These are phyloP conservation scores for Tricholauxania praeusta DNA, from an alignment of 2,888 invertebrate genomes.

Conservation along the genomic window DNA sequence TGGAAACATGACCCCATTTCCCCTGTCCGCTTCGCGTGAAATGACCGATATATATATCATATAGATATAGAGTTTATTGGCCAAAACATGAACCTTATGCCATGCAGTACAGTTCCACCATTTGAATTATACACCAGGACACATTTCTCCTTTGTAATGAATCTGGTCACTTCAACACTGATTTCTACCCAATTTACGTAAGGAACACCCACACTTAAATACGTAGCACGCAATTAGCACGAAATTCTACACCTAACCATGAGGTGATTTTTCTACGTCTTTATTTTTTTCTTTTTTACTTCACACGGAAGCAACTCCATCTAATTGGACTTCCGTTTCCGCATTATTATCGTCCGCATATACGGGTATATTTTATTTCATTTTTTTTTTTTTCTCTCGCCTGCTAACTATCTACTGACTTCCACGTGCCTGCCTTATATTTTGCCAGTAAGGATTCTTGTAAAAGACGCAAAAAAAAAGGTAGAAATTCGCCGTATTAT, in stretches of 20 bases:
- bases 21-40: too few species aligned
- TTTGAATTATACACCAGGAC: too few species aligned
- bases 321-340: constrained; percentile 65
- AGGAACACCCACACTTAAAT: not conserved
- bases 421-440: not conserved
- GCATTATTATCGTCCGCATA: constrained; percentile 56
- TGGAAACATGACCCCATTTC: too few species aligned
- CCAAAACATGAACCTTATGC: too few species aligned
- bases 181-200: not conserved
- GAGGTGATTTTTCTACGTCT: constrained; percentile 20
- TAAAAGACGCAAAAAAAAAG: constrained; percentile 23
- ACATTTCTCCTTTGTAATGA: too few species aligned
- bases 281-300: constrained; percentile 6
- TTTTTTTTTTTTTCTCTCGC: constrained; percentile 12
- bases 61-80: too few species aligned
- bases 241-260: constrained; percentile 19
- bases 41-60: too few species aligned
- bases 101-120: too few species aligned
- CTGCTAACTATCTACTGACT: constrained; percentile 10
- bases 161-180: too few species aligned
- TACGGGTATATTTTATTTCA: constrained; percentile 45
- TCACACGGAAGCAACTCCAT: constrained; percentile 57
- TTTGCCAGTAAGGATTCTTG: constrained; percentile 19
- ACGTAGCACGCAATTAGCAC: constrained; percentile 11
- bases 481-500: constrained; percentile 59